Evolutionary conservation across 2,113 vertebrate species (phyloP), one percentile per base, ranked within the genome.

Genomic region (Pollimyrus isidori): DNA sequence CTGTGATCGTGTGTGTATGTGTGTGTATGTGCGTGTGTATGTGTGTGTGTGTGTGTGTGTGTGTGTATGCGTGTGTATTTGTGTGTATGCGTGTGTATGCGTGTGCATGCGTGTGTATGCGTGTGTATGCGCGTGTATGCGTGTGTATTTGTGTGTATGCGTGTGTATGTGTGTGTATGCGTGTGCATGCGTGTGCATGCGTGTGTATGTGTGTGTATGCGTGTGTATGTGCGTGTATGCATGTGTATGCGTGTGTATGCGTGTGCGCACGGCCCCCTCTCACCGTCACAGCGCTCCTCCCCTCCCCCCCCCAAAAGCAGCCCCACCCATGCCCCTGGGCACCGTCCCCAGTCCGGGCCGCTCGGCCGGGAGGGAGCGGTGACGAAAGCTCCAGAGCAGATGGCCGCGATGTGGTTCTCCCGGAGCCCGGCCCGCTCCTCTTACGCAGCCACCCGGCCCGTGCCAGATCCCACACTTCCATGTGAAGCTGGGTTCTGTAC

Each of bases 381-480:
- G 85, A 87, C 85, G 85, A 56, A 87, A 87, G 50, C 30, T 26
- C 85, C 13, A 21, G 17, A 52, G 50, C 85, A 87, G 49, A 87
- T 53, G 49, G 85, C 30, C 48, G 50, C 49, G 50, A 53, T 53
- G 85, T 48, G 49, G 56, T 52, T 87, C 85, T 86, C 82, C 85
- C 50, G 45, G 82, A 84, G 45, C 11, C 82, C 7, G 82, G 10
- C 42, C 82, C 17, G 85, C 50, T 21, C 30, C 17, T 87, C 85
- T 87, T 87, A 83, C 88, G 39, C 89, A 73, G 56, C 88, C 90
- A 92, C 90, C 46, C n/a, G 15, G 83, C 89, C 82, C 48, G 88
- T 89, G 89, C 89, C 91, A 93, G 94, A 94, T 93, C 93, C 92
- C 86, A 88, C 90, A 91, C 92, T 91, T 90, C 92, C 90, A 90